Evolutionary conservation across 1,140 invertebrate species (phyloP).

Genomic region (Drosophila grimshawi): DNA sequence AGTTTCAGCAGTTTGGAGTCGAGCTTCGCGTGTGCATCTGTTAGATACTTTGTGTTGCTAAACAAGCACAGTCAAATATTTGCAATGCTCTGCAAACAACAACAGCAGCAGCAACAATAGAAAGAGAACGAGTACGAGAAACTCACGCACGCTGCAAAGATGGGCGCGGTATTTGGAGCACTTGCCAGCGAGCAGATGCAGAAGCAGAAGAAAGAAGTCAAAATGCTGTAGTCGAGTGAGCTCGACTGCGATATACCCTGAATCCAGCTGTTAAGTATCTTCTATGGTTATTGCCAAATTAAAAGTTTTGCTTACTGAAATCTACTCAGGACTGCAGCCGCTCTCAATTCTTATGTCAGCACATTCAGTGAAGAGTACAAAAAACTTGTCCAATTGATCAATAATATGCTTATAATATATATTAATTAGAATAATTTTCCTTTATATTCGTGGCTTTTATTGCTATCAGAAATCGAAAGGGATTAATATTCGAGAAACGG

Average conservation of each 20-base stretch:
- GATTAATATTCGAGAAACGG: too few species aligned
- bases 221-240: slow-evolving; percentile 1
- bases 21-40: slow-evolving; percentile 43
- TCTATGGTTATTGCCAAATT: too few species aligned
- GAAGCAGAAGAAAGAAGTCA: slow-evolving; percentile 25
- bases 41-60: slow-evolving; percentile 64
- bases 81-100: slow-evolving; percentile 53
- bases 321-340: too few species aligned
- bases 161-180: slow-evolving; percentile 54
- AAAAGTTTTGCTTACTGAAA: too few species aligned
- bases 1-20: slow-evolving; percentile 57
- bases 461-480: too few species aligned
- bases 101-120: slow-evolving; percentile 44
- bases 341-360: too few species aligned
- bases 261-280: too few species aligned
- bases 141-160: slow-evolving; percentile 57
- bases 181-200: not conserved
- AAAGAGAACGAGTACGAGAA: slow-evolving; percentile 18
- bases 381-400: too few species aligned
- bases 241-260: not conserved
- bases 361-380: too few species aligned
- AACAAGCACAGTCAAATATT: slow-evolving; percentile 69
- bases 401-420: too few species aligned
- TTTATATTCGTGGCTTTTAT: too few species aligned
- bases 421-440: too few species aligned